Conservation (phyloP, 2,797 vertebrate species). For the Chloroceryle inda region DNA sequence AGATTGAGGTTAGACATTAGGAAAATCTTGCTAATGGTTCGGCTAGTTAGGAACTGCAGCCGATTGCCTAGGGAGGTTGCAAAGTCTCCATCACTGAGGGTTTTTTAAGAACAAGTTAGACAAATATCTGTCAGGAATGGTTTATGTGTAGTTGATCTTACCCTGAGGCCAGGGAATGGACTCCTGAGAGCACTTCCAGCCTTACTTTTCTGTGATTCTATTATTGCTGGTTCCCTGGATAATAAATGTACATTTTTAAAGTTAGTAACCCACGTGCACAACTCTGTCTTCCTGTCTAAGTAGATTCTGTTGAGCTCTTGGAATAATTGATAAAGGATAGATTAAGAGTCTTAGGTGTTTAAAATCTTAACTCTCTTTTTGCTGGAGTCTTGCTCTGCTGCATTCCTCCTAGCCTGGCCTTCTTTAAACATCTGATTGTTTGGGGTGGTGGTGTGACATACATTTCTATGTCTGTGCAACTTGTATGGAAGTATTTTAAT, state of each 20-base stretch:
- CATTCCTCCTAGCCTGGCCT: not conserved
- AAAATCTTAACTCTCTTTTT: slow-evolving; percentile 3
- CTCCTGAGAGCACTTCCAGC: slow-evolving; percentile 61
- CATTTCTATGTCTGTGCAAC: not conserved
- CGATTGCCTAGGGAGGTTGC: slow-evolving; percentile 48
- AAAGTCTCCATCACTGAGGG: slow-evolving; percentile 32
- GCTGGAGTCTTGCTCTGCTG: not conserved
- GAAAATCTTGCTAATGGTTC: slow-evolving; percentile 59
- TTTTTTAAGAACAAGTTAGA: slow-evolving; percentile 67
- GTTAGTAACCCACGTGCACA: slow-evolving; percentile 24
- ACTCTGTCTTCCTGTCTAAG: not conserved
- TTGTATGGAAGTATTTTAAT: not conserved
- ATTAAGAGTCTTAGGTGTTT: not conserved
- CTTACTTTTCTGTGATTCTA: slow-evolving; percentile 39
- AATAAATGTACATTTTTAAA: slow-evolving; percentile 31
- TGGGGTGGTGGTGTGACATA: not conserved
- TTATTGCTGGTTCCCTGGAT: slow-evolving; percentile 48
- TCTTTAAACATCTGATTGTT: slow-evolving; percentile 5
- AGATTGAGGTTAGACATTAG: slow-evolving; percentile 44
- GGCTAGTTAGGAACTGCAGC: slow-evolving; percentile 35
- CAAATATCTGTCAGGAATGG: slow-evolving; percentile 67
- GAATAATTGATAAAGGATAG: slow-evolving; percentile 26
- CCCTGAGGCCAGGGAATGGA: slow-evolving; percentile 38
- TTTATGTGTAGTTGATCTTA: slow-evolving; percentile 59
- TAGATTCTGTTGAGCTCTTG: slow-evolving; percentile 18